Evolutionary conservation across 2,113 vertebrate genomes (phyloP), one percentile per base, ranked within the genome.

Genomic region (mouse (Mus musculus)): DNA sequence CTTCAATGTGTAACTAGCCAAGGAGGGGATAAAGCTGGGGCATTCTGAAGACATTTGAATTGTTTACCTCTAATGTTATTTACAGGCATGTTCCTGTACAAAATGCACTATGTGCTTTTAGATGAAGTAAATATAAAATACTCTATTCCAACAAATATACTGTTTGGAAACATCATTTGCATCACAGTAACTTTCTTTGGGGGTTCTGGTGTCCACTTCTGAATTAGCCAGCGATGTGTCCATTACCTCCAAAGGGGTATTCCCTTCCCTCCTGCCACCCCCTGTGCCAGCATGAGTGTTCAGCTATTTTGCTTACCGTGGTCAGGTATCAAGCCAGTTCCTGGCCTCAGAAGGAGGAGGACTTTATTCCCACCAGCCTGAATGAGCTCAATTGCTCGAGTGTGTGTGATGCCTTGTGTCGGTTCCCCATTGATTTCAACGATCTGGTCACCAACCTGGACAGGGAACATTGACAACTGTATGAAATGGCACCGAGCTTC

Each of bases 381-480:
- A 97, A 99, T 99, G 97, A 99, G 99, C 98, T 99, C 99, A 5
- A 99, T 99, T 3, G 99, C 99, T 89, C 99, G 98, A 0, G 99
- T 99, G 97, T 99, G 99, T 46, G 99, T 99, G 98, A 99, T 99
- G 96, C 99, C 99, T 98, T 99, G 99, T 0, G 99, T 99, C 87
- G 99, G 99, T 91, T 99, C 99, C 28, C 99, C 99, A 6, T 99
- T 99, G 96, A 99, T 99, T 98, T 99, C 99, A 94, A 99, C 99
- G 5, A 99, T 99, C 97, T 99, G 99, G 98, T 99, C 99, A 61
- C 99, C 99, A 52, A 99, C 99, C 99, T 99, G 98, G 92, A 0
- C 16, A 42, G 95, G 91, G 65, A 96, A 97, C 39, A 98, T n/a
- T 42, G 46, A 78, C 30, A 77, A 36, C 39, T 84, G 65, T 3